These are phyloP conservation scores for Corynorhinus townsendii DNA, from an alignment of 2,113 vertebrate genomes.

Conservation along the genomic window DNA sequence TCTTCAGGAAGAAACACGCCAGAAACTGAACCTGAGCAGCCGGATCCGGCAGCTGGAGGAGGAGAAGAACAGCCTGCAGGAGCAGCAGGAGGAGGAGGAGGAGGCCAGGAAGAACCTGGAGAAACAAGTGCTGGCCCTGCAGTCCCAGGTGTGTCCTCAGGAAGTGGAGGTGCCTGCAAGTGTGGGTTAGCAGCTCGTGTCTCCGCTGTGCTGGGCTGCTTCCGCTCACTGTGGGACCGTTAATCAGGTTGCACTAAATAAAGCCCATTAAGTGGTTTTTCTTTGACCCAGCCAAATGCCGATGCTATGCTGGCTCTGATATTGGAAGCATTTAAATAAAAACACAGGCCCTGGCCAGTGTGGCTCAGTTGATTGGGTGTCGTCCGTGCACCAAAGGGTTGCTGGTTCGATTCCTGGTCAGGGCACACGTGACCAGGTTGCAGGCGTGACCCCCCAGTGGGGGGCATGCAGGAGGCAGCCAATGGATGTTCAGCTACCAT, in stretches of 20 bases:
- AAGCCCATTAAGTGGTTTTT: background rate
- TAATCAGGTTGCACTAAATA: constrained; percentile 34
- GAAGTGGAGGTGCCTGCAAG: background rate
- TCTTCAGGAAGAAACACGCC: constrained; percentile 96
- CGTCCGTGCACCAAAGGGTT: background rate
- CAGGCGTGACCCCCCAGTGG: background rate
- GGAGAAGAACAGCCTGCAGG: constrained; percentile 92
- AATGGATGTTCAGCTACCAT: background rate
- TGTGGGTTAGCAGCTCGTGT: background rate
- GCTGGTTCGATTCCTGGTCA: background rate
- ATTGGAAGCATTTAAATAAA: background rate
- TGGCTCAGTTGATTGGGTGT: background rate
- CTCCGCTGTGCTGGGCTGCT: fast-evolving
- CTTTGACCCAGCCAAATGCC: background rate
- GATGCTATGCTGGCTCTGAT: background rate
- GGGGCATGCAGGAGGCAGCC: background rate
- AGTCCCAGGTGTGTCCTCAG: constrained; percentile 86
- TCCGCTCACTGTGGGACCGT: background rate
- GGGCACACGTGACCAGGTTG: background rate
- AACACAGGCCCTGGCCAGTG: background rate
- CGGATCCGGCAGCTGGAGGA: constrained; percentile 95
- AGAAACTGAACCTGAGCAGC: constrained; percentile 95
- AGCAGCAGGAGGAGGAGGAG: constrained; percentile 98
- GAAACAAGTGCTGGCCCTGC: constrained; percentile 90
- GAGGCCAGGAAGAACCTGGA: constrained; percentile 92